Evolutionary conservation across 1,140 invertebrate species (phyloP).

Genomic region (Tetragnatha versicolor): DNA sequence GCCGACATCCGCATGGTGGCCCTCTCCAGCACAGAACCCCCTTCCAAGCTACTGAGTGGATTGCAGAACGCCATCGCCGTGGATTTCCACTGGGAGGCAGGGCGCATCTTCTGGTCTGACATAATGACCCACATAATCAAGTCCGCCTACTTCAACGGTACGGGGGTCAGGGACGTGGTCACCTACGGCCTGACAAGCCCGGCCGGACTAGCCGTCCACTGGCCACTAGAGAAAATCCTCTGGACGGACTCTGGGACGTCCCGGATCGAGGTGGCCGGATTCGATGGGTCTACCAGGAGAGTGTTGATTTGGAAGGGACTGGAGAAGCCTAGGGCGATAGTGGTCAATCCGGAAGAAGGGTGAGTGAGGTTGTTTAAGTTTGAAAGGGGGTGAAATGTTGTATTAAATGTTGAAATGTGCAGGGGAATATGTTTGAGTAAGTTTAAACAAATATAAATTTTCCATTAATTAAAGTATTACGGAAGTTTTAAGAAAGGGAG

Average conservation of each 20-base stretch:
- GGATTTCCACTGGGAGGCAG: slow-evolving; percentile 83
- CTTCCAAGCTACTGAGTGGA: slow-evolving; percentile 72
- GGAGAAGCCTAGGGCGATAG: slow-evolving; percentile 83
- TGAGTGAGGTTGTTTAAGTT: too few species aligned
- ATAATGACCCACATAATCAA: slow-evolving; percentile 78
- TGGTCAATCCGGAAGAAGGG: slow-evolving; percentile 81
- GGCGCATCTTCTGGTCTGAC: slow-evolving; percentile 86
- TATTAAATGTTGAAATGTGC: too few species aligned
- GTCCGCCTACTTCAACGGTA: slow-evolving; percentile 74
- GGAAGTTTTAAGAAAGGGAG: too few species aligned
- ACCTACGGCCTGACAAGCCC: slow-evolving; percentile 63
- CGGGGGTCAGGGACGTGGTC: slow-evolving; percentile 64
- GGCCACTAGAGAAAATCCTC: slow-evolving; percentile 80
- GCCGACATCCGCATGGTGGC: slow-evolving; percentile 84
- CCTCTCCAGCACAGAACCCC: slow-evolving; percentile 64
- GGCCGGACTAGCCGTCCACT: slow-evolving; percentile 82
- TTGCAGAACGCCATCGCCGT: slow-evolving; percentile 86
- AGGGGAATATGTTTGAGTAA: too few species aligned
- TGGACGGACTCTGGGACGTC: slow-evolving; percentile 86
- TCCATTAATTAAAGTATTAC: too few species aligned
- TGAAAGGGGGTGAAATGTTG: too few species aligned
- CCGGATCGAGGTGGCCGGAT: slow-evolving; percentile 79
- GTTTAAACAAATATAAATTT: too few species aligned
- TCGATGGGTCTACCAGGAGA: slow-evolving; percentile 75
- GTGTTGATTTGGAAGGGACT: slow-evolving; percentile 68